Evolutionary conservation across 92 coral and sea anemone genomes (phyloP).

Genomic region (Metridium senile): DNA sequence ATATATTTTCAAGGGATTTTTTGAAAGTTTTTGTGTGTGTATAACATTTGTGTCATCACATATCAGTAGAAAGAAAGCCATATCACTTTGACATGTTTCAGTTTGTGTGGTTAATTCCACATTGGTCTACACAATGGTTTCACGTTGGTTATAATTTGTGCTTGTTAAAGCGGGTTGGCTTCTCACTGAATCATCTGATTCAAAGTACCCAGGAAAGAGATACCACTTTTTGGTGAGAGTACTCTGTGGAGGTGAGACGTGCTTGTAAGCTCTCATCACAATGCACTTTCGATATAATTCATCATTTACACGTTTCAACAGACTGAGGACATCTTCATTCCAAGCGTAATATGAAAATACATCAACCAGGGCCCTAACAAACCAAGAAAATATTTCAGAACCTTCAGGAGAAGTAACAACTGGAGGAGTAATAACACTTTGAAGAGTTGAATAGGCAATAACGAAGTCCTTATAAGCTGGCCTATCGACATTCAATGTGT

Average conservation of each 20-base stretch:
- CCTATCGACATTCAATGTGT: not conserved
- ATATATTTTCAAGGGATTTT: no score
- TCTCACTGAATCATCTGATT: not conserved
- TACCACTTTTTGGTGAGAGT: constrained; percentile 59
- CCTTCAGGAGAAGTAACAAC: not conserved
- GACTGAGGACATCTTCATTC: constrained; percentile 61
- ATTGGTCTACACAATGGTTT: no score
- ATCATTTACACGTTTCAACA: constrained; percentile 44
- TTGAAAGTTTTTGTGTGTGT: no score
- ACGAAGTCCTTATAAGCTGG: constrained; percentile 36
- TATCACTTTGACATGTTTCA: no score
- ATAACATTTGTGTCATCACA: no score
- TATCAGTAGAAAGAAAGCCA: no score
- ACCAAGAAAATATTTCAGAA: constrained; percentile 24
- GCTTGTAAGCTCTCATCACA: constrained; percentile 37
- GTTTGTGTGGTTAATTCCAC: no score
- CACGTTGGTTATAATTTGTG: no score
- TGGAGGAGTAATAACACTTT: not conserved
- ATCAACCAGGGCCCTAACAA: constrained; percentile 22
- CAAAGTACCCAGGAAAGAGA: constrained; percentile 63
- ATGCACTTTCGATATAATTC: constrained; percentile 33
- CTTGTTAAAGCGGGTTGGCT: no score
- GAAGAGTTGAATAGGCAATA: constrained; percentile 40
- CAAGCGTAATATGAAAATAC: constrained; percentile 54
- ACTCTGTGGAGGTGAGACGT: constrained; percentile 44